These are phyloP conservation scores for Hydropsyche tenuis DNA, from an alignment of 1,140 invertebrate genomes.

Conservation along the genomic window DNA sequence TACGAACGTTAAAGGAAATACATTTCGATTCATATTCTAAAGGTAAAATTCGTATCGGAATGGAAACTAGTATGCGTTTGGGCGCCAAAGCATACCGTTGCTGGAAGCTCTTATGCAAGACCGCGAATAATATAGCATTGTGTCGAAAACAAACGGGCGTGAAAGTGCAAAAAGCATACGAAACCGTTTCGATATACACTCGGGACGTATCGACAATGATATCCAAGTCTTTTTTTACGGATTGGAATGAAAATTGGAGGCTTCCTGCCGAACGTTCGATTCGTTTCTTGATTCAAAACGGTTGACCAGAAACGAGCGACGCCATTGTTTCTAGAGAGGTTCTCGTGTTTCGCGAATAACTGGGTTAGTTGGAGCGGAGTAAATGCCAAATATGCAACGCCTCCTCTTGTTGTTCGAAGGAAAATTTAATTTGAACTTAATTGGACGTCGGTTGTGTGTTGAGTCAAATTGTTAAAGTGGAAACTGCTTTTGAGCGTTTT, in stretches of 20 bases:
- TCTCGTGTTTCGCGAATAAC: not conserved
- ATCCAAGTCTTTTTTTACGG: too few species aligned
- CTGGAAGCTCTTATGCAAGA: conserved; percentile 25
- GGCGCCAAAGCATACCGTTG: not conserved
- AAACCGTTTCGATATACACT: not conserved
- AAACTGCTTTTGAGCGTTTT: too few species aligned
- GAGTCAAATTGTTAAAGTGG: too few species aligned
- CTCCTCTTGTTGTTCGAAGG: not conserved
- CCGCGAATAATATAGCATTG: conserved; percentile 26
- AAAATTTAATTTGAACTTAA: too few species aligned
- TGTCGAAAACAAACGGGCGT: conserved; percentile 28
- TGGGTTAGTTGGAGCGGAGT: not conserved
- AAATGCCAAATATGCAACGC: conserved; percentile 23
- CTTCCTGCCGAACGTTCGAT: conserved; percentile 1
- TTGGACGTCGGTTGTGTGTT: too few species aligned
- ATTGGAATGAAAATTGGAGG: not conserved
- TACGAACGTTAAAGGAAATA: too few species aligned
- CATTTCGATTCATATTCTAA: too few species aligned
- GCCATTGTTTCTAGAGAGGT: not conserved
- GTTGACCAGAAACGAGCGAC: not conserved
- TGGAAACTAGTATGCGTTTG: too few species aligned
- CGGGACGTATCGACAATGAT: not conserved
- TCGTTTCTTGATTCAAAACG: conserved; percentile 1
- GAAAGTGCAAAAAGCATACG: conserved; percentile 23
- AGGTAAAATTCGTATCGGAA: not conserved